These are phyloP conservation scores for Drosophila pseudotakahashii DNA, from an alignment of 2,888 invertebrate species.

Conservation along the genomic window DNA sequence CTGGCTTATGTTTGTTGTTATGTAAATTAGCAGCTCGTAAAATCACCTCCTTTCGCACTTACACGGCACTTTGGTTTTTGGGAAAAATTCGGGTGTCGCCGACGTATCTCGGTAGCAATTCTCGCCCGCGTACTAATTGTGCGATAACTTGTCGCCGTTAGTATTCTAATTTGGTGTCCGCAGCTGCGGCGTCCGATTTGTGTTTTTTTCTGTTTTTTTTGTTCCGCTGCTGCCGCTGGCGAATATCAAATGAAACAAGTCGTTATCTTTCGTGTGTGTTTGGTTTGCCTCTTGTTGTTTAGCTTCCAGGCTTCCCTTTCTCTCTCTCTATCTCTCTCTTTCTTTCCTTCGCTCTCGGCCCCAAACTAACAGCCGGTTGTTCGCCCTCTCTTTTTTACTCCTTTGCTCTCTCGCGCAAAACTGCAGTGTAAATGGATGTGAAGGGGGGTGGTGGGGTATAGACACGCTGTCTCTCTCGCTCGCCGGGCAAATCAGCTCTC, in stretches of 20 bases:
- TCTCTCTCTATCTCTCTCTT: slow-evolving; percentile 24
- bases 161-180: slow-evolving; percentile 37
- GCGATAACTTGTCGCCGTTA: slow-evolving; percentile 59
- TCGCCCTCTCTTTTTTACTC: slow-evolving; percentile 6
- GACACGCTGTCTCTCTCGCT: slow-evolving; percentile 6
- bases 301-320: slow-evolving; percentile 54
- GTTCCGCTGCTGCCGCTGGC: slow-evolving; percentile 53
- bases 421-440: neutral
- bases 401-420: neutral
- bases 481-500: neutral
- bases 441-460: neutral
- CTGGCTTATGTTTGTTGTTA: slow-evolving; percentile 45
- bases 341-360: slow-evolving; percentile 2
- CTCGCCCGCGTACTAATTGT: slow-evolving; percentile 56
- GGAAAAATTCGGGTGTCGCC: slow-evolving; percentile 12
- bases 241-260: slow-evolving; percentile 63
- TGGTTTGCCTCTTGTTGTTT: slow-evolving; percentile 51
- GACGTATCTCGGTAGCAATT: slow-evolving; percentile 44
- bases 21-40: slow-evolving; percentile 55
- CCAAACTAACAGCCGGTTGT: slow-evolving; percentile 18
- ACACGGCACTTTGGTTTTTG: slow-evolving; percentile 38
- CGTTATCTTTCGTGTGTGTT: slow-evolving; percentile 51
- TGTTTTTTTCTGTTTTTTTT: neutral
- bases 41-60: slow-evolving; percentile 44
- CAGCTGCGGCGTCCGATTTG: slow-evolving; percentile 1